Conservation (phyloP, 2,113 vertebrate species). For the Zapus hudsonius region DNA sequence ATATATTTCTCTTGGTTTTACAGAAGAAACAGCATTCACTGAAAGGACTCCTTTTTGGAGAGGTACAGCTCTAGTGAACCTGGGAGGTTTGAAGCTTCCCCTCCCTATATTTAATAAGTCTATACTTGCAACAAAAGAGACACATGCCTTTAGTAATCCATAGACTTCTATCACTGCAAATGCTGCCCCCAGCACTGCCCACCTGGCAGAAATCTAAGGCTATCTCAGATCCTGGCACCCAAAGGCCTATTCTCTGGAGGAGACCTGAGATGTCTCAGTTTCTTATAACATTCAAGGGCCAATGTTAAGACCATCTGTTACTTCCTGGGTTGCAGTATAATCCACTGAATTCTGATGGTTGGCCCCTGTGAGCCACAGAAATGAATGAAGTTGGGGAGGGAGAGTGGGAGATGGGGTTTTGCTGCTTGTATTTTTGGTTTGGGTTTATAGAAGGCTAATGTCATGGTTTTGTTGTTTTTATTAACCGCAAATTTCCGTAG, state of each 20-base stretch:
- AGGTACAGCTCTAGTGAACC: background rate
- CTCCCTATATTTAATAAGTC: background rate
- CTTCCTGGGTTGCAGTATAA: background rate
- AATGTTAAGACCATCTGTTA: background rate
- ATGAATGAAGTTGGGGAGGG: background rate
- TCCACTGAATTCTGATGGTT: background rate
- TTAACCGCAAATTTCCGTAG: conserved; percentile 1
- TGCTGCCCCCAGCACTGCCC: background rate
- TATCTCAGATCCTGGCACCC: background rate
- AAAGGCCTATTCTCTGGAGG: background rate
- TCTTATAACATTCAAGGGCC: background rate
- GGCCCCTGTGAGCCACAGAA: background rate
- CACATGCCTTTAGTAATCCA: background rate
- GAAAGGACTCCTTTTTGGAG: background rate
- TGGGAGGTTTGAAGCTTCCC: background rate
- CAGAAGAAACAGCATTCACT: background rate
- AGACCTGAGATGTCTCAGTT: background rate
- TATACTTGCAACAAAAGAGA: background rate
- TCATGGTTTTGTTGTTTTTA: background rate
- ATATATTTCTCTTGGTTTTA: background rate
- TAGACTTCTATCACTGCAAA: background rate
- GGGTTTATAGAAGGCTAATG: background rate
- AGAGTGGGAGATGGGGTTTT: background rate
- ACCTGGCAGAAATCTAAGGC: background rate
- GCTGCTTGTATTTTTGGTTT: background rate